Conservation (phyloP, 2,888 invertebrate species). For the Amblyjoppa proteus region DNA sequence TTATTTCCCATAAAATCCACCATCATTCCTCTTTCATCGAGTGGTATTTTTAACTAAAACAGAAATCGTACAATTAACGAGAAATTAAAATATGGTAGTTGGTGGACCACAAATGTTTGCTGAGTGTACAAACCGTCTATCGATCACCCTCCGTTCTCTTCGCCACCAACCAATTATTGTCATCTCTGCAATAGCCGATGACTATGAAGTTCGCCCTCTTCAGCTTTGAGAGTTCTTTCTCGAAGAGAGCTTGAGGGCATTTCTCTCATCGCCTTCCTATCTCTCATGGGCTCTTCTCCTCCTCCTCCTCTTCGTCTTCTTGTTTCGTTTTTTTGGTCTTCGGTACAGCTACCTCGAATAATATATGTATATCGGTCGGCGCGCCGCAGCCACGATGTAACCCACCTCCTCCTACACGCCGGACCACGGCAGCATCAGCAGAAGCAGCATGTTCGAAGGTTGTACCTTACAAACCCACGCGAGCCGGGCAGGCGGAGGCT, state of each 20-base stretch:
- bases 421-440: constrained; percentile 46
- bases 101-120: too few relatives aligned
- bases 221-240: constrained; percentile 4
- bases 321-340: constrained; percentile 38
- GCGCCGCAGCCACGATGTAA: constrained; percentile 60
- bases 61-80: too few relatives aligned
- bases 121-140: too few relatives aligned
- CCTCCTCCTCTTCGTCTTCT: constrained; percentile 20
- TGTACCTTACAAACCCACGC: constrained; percentile 67
- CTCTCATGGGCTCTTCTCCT: constrained; percentile 42
- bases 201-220: not conserved
- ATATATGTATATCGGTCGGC: constrained; percentile 66
- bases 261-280: constrained; percentile 49
- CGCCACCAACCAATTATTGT: not conserved
- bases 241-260: constrained; percentile 19
- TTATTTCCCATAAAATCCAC: too few relatives aligned
- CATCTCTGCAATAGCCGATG: not conserved
- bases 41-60: too few relatives aligned
- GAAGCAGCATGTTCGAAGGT: constrained; percentile 65
- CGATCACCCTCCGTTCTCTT: too few relatives aligned
- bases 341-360: constrained; percentile 53
- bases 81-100: too few relatives aligned
- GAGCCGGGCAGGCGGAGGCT: constrained; percentile 46
- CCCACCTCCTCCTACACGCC: constrained; percentile 64
- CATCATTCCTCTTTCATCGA: too few relatives aligned